phyloP scores from a whole-genome alignment of 2,113 vertebrate species.

The Piprites chloris region DNA sequence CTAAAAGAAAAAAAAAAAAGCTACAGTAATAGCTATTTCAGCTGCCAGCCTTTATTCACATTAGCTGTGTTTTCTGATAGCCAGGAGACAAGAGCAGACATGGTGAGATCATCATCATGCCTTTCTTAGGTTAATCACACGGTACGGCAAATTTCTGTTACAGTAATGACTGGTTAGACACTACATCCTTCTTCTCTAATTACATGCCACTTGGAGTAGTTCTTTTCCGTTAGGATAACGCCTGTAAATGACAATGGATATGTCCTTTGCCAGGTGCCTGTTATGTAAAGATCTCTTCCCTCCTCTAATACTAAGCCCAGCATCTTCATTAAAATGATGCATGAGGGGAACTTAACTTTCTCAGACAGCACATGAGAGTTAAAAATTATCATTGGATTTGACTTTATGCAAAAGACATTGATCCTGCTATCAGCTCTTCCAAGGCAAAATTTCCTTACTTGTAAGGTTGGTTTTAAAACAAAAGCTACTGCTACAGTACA shows the following conservation, averaged over 20 bases:
- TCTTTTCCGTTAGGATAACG: neutral
- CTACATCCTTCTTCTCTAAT: conserved; percentile 48
- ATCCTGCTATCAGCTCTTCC: neutral
- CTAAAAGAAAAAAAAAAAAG: neutral
- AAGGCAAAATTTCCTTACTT: neutral
- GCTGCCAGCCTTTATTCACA: neutral
- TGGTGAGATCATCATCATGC: conserved; percentile 7
- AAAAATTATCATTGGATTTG: neutral
- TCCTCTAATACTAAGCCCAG: neutral
- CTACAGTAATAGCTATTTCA: neutral
- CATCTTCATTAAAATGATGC: neutral
- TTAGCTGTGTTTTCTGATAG: conserved; percentile 1
- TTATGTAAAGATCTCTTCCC: neutral
- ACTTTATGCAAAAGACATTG: neutral
- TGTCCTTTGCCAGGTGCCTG: neutral
- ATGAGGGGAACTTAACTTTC: neutral
- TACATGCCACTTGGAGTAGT: neutral
- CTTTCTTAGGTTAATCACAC: conserved; percentile 48
- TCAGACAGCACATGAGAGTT: neutral
- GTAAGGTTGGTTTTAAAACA: neutral
- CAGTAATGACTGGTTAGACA: conserved; percentile 41
- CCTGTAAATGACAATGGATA: neutral
- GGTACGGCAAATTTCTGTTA: neutral
- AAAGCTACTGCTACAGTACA: neutral
- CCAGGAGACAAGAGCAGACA: conserved; percentile 14